phyloP scores from a whole-genome alignment of 2,113 vertebrate genomes.

The Amia ocellicauda region DNA sequence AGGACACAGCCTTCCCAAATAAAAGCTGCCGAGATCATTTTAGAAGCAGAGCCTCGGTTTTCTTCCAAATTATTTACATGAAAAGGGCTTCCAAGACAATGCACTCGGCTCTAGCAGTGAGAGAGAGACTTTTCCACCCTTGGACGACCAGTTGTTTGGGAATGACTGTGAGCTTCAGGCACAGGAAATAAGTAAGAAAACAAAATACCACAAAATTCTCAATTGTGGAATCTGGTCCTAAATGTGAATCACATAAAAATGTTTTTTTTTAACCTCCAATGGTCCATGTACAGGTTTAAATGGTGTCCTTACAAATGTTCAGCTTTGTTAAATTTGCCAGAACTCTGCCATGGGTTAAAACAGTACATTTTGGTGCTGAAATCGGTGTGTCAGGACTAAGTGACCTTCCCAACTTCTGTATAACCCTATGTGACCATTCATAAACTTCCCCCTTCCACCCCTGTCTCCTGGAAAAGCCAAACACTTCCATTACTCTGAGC shows the following conservation, averaged over 20 bases:
- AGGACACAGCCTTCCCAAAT: constrained; percentile 6
- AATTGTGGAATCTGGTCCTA: background rate
- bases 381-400: constrained; percentile 13
- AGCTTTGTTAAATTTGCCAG: constrained; percentile 10
- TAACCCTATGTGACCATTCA: no score
- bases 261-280: constrained; percentile 10
- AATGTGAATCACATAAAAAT: constrained; percentile 15
- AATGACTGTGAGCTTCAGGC: no score
- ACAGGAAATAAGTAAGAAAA: constrained; percentile 4
- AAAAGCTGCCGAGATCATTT: no score
- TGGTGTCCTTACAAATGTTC: background rate
- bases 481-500: no score
- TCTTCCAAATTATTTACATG: no score
- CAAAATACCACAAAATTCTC: background rate
- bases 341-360: constrained; percentile 9
- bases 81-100: background rate
- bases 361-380: constrained; percentile 8
- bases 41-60: no score
- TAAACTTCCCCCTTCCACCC: no score
- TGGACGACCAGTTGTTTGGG: no score
- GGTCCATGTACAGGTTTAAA: background rate
- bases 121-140: constrained; percentile 4
- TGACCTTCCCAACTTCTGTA: no score
- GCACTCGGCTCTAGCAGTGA: background rate
- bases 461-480: no score